Conservation (phyloP, 2,113 vertebrate genomes). For the Chrysochloris asiatica region DNA sequence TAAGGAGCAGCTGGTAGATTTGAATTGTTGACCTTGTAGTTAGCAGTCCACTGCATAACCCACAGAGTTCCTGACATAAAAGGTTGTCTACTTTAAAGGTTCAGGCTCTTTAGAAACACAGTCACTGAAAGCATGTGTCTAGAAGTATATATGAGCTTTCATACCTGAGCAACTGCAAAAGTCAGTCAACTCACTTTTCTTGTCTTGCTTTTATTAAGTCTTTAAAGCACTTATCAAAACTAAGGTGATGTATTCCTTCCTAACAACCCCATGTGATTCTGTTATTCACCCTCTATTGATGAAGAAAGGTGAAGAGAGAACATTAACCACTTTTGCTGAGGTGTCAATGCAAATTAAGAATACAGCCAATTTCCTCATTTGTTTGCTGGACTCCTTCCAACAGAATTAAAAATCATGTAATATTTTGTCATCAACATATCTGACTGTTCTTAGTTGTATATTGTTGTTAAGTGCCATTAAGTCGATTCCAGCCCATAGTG, state of each 20-base stretch:
- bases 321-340: neutral
- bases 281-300: neutral
- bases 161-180: slow-evolving; percentile 49
- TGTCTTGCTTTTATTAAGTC: slow-evolving; percentile 25
- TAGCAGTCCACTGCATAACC: too few relatives aligned
- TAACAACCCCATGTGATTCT: neutral
- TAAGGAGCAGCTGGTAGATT: too few relatives aligned
- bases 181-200: slow-evolving; percentile 40
- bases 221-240: slow-evolving; percentile 50
- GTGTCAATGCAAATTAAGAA: neutral
- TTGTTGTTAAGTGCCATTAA: too few relatives aligned
- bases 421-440: slow-evolving; percentile 6
- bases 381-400: slow-evolving; percentile 22
- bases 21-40: too few relatives aligned
- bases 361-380: neutral
- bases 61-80: too few relatives aligned
- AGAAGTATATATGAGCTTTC: slow-evolving; percentile 37
- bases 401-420: slow-evolving; percentile 13
- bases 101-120: neutral
- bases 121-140: slow-evolving; percentile 43
- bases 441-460: slow-evolving; percentile 41
- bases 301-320: slow-evolving; percentile 12
- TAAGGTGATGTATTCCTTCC: slow-evolving; percentile 26
- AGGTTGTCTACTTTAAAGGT: neutral
- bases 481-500: too few relatives aligned